Conservation (phyloP, 2,113 vertebrate species). For the Leptobrachium ailaonicum region DNA sequence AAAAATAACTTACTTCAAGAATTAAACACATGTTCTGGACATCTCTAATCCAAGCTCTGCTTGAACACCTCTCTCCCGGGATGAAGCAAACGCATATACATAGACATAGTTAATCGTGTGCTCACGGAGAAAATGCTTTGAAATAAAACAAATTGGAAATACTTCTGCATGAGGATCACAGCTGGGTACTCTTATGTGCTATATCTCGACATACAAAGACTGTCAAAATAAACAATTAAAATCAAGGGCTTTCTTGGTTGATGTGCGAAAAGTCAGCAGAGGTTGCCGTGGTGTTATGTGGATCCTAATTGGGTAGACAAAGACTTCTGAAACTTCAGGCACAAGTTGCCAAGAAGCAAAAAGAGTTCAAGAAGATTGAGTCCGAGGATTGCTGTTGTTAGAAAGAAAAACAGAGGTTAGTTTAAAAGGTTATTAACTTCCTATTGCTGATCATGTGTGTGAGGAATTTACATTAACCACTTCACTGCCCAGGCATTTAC, state of each 20-base stretch:
- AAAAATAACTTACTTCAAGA: no score
- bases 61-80: not conserved
- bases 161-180: constrained; percentile 29
- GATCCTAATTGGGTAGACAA: constrained; percentile 28
- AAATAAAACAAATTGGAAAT: constrained; percentile 47
- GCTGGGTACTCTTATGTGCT: constrained; percentile 37
- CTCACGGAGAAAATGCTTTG: constrained; percentile 14
- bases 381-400: not conserved
- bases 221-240: constrained; percentile 51
- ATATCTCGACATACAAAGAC: constrained; percentile 43
- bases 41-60: not conserved
- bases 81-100: constrained; percentile 20
- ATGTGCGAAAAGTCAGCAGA: constrained; percentile 20
- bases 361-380: not conserved
- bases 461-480: not conserved
- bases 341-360: constrained; percentile 24
- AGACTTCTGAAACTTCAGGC: constrained; percentile 29
- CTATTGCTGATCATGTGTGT: not conserved
- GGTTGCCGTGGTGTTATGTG: constrained; percentile 35
- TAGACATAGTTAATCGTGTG: constrained; percentile 14
- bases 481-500: not conserved
- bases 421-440: constrained; percentile 3
- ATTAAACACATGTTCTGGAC: no score
- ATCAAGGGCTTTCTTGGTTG: constrained; percentile 20
- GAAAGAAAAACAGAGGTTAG: not conserved